Evolutionary conservation across 2,888 invertebrate species (phyloP), one percentile per base, ranked within the genome.

Genomic region (Drosophila kambysellisi): DNA sequence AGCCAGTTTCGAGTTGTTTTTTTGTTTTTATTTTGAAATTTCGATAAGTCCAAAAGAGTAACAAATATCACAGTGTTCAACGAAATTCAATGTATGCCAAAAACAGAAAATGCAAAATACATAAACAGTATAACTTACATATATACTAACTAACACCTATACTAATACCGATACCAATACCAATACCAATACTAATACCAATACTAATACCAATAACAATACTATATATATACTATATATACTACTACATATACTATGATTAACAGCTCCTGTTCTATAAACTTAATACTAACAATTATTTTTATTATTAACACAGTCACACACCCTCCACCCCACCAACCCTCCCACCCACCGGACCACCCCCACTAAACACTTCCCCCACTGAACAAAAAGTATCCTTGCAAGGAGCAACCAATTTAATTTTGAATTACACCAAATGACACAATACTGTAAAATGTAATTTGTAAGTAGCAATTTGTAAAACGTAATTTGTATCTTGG

Each of bases 11-110:
- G 48, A 74, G 41, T 68, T 70, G 52, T 71, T 77, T 78, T 78
- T 70, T 73, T 77, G 71, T 76, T 84, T 78, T 74, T 48, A 74
- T 77, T 88, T 86, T 86, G 86, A 86, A 86, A 86, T 86, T 86
- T 86, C 86, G 86, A 86, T 86, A 89, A 86, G 73, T 69, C 71
- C 67, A 70, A 74, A 86, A 80, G 63, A 64, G 54, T 57, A 57
- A 68, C 29, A 75, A 71, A 56, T 46, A 53, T 61, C 67, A 70
- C 70, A 65, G 61, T 74, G 74, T 78, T 65, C 51, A 79, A 68
- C 53, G 30, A 74, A 74, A 77, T 77, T 70, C 48, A 81, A 69
- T 61, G 70, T 75, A 65, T 74, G 65, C 63, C 66, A 73, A 66
- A 68, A 59, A 62, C 60, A 48, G 20, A 60, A 79, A 76, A 59